phyloP scores from a whole-genome alignment of 2,113 vertebrate genomes.

The Astatoreochromis straeleni region DNA sequence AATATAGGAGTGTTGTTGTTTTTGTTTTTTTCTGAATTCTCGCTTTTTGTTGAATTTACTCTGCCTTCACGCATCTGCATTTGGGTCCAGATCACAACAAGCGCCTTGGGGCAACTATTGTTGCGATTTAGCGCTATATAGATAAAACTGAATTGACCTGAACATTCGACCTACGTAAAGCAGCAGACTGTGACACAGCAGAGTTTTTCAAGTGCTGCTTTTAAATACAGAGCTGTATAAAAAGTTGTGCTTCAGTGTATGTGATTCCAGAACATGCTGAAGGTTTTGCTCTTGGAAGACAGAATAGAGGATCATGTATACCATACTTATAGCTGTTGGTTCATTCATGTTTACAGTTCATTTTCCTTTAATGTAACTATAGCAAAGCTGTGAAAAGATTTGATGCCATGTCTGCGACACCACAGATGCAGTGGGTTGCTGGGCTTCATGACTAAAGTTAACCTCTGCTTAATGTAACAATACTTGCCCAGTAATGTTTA shows the following conservation, averaged over 20 bases:
- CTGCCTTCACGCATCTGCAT: not conserved
- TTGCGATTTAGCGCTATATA: not conserved
- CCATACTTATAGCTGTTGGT: not conserved
- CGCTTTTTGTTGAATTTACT: not conserved
- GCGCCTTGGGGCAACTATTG: not conserved
- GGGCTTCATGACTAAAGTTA: not conserved
- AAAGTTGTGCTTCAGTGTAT: not conserved
- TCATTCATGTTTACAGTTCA: not conserved
- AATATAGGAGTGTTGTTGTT: not conserved
- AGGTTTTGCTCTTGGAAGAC: not conserved
- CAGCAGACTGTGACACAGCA: not conserved
- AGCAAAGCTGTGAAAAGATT: not conserved
- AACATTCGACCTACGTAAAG: not conserved
- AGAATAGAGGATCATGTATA: not conserved
- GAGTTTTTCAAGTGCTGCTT: not conserved
- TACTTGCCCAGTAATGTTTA: not conserved
- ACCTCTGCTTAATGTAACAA: not conserved
- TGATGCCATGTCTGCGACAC: not conserved
- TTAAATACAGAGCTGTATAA: not conserved
- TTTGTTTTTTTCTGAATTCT: not conserved
- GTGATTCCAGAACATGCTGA: not conserved
- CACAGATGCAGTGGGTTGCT: not conserved
- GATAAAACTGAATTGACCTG: not conserved
- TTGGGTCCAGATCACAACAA: not conserved
- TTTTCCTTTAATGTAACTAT: not conserved